Base-by-base conservation (phyloP, 2,888 invertebrate genomes). In the Temnothorax unifasciatus region DNA sequence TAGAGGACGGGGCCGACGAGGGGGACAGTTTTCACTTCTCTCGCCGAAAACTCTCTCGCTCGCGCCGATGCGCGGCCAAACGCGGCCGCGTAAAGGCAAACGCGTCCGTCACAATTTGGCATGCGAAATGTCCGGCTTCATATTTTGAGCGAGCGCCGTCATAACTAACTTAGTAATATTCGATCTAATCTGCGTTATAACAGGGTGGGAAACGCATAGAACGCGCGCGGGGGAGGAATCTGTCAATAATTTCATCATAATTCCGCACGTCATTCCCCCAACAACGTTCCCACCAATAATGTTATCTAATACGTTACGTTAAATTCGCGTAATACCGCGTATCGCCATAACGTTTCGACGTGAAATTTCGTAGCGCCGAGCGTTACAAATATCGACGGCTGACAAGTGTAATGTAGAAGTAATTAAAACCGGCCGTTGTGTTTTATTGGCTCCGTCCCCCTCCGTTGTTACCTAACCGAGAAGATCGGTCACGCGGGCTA, bases 401-500 rank as follows among this genome's bases (percentile, higher is more conserved):
- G 71, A 71, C 71, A 54, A 81, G 47, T 61, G 71, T 81, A 47
- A 71, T 61, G 47, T 21, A 38, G 47, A 71, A 81, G 59, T 59
- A 69, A 79, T 71, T 81, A 81, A 81, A 81, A 59, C 13, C 47
- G 38, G 18, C 47, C 34, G 54, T 15, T 71, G n/a, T 59, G n/a
- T 47, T 79, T 79, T 71, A 71, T 71, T 61, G 47, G 38, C 44
- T 47, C 21, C 18, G 18, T 21, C n/a, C 54, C 1, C 29, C 25
- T 21, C 69, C 34, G 38, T 47, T 59, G 21, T 59, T 47, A 54
- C 25, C 57, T 21, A 44, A 25, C 79, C 41, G 76, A 66, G 34
- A 41, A 79, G 59, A 59, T 83, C 47, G 76, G n/a, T 68, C 68
- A 82, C 50, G 50, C 76, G 57, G 38, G 21, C 44, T 88, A 88